Conservation (phyloP, 2,113 vertebrate species). For the Halichoerus grypus region DNA sequence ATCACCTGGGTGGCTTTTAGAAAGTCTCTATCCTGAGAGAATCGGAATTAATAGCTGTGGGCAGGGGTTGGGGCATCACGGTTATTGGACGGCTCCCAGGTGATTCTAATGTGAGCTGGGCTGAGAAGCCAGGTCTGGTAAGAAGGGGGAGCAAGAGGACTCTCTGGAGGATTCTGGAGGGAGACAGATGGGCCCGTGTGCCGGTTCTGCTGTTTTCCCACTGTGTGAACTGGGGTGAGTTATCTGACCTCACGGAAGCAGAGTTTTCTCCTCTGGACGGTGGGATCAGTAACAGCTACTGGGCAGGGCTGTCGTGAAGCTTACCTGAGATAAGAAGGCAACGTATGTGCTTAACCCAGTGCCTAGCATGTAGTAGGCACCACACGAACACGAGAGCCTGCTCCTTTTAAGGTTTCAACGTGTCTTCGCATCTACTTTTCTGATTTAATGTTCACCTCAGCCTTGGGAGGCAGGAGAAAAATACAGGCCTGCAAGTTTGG, state of each 20-base stretch:
- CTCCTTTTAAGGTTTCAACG: neutral
- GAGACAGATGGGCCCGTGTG: fast-evolving
- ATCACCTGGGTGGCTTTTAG: neutral
- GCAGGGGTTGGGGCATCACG: neutral
- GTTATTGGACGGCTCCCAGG: neutral
- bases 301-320: neutral
- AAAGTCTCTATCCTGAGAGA: neutral
- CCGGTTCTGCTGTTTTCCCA: fast-evolving
- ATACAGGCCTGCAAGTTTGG: neutral
- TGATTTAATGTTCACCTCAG: neutral
- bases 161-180: neutral
- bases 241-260: neutral
- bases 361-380: neutral
- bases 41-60: fast-evolving
- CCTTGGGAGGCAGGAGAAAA: neutral
- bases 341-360: neutral
- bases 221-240: neutral
- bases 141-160: neutral
- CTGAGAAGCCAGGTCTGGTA: neutral
- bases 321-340: neutral
- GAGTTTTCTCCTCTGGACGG: neutral
- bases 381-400: neutral
- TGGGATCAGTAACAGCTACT: neutral
- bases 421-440: neutral
- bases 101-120: neutral